phyloP scores from a whole-genome alignment of 2,888 invertebrate genomes.

The Pachydiplax longipennis region DNA sequence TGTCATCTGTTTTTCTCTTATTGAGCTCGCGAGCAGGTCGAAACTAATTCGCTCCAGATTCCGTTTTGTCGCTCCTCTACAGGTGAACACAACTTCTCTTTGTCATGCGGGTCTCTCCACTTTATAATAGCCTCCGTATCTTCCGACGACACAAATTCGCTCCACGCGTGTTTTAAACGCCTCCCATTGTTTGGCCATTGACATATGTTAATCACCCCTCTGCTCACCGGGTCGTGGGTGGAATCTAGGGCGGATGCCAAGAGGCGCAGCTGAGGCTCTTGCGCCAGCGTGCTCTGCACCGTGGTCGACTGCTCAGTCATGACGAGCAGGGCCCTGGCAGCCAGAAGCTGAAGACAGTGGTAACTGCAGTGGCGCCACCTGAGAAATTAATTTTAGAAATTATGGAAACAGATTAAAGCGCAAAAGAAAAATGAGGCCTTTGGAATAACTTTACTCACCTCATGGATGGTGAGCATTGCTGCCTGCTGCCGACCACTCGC shows the following conservation, averaged over 20 bases:
- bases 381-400: constrained; percentile 37
- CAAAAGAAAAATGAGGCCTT: not conserved
- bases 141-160: too few relatives aligned
- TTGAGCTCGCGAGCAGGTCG: too few relatives aligned
- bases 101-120: too few relatives aligned
- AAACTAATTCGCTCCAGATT: too few relatives aligned
- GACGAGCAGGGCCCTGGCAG: constrained; percentile 67
- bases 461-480: constrained; percentile 68
- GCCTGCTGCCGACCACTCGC: constrained; percentile 66
- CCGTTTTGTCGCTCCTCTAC: too few relatives aligned
- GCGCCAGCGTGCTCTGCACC: constrained; percentile 64
- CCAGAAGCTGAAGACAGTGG: constrained; percentile 68
- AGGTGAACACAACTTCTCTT: too few relatives aligned
- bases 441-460: constrained; percentile 58
- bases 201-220: not conserved
- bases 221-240: constrained; percentile 68
- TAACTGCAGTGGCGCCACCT: constrained; percentile 67
- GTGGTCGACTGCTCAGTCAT: constrained; percentile 64
- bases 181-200: too few relatives aligned
- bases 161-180: too few relatives aligned
- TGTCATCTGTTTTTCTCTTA: too few relatives aligned
- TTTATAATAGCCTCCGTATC: too few relatives aligned
- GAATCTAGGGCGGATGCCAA: constrained; percentile 68
- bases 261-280: constrained; percentile 66
- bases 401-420: not conserved